These are phyloP conservation scores for Arremon brunneinucha DNA, from an alignment of 2,797 vertebrate genomes.

Conservation along the genomic window DNA sequence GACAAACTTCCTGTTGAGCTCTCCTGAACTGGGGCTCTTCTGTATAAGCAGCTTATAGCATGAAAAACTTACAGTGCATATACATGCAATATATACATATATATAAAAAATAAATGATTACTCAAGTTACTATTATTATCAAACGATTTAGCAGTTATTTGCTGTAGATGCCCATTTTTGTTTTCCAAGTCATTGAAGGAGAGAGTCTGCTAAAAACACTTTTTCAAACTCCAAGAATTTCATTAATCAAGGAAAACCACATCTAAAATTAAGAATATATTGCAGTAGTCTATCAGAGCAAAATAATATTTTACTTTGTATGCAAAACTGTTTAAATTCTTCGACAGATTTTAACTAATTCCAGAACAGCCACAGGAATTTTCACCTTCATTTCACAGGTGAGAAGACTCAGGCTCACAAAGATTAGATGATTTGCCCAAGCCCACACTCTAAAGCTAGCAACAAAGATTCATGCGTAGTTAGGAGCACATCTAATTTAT, in stretches of 20 bases:
- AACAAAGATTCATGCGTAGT: not conserved
- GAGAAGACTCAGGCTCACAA: not conserved
- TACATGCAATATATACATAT: not conserved
- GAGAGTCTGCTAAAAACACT: not conserved
- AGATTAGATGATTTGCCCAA: not conserved
- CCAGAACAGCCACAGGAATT: not conserved
- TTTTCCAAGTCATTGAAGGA: not conserved
- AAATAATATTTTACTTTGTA: not conserved
- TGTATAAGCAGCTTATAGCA: not conserved
- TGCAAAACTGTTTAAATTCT: not conserved
- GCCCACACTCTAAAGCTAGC: not conserved
- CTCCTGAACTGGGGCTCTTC: not conserved
- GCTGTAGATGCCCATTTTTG: not conserved
- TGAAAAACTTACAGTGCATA: not conserved
- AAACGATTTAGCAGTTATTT: not conserved
- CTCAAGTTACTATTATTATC: not conserved
- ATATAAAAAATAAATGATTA: not conserved
- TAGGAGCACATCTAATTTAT: slow-evolving; percentile 27
- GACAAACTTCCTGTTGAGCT: not conserved
- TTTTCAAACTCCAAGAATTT: not conserved
- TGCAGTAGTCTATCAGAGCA: not conserved
- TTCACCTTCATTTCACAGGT: not conserved
- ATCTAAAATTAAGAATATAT: not conserved
- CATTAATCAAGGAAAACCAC: not conserved
- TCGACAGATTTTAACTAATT: not conserved